Percentiles rank a stretch among this genome's conserved stretches.
Evolutionary conservation across 2,797 vertebrate genomes (phyloP).

Genomic region (Leptatherina wallacei): DNA sequence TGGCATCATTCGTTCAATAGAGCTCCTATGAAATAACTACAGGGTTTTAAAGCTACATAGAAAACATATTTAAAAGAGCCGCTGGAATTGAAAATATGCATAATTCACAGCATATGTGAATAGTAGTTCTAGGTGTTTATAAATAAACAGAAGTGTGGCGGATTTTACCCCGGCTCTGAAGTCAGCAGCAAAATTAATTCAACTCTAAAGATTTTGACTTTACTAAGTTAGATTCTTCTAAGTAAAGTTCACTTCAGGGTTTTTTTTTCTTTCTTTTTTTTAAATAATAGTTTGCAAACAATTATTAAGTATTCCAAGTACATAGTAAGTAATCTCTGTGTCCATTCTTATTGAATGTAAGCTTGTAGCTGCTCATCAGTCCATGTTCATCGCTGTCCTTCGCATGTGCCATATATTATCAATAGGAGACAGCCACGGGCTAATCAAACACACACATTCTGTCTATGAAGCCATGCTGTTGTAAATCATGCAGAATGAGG

Average conservation of each 20-base stretch:
- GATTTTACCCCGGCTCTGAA: not conserved
- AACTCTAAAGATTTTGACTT: not conserved
- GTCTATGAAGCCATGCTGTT: not conserved
- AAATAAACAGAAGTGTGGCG: not conserved
- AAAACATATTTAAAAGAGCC: slow-evolving; percentile 5
- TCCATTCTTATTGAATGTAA: not conserved
- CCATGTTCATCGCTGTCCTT: not conserved
- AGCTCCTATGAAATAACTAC: slow-evolving; percentile 4
- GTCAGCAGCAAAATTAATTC: not conserved
- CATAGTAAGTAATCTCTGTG: not conserved
- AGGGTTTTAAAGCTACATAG: slow-evolving; percentile 16
- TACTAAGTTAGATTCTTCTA: not conserved
- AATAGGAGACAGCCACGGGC: not conserved
- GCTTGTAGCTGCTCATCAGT: not conserved
- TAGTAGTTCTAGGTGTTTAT: not conserved
- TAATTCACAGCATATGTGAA: not conserved
- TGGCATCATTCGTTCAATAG: slow-evolving; percentile 23
- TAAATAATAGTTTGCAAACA: too few species aligned
- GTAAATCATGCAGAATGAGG: not conserved
- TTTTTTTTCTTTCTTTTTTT: not conserved
- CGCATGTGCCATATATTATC: not conserved
- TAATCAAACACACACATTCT: not conserved
- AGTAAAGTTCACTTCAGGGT: not conserved
- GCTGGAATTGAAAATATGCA: not conserved
- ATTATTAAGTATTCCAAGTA: not conserved